Percentiles rank a stretch among this genome's conserved stretches.
Conservation (phyloP, 1,140 invertebrate genomes). For the Eulimnadia texana region DNA sequence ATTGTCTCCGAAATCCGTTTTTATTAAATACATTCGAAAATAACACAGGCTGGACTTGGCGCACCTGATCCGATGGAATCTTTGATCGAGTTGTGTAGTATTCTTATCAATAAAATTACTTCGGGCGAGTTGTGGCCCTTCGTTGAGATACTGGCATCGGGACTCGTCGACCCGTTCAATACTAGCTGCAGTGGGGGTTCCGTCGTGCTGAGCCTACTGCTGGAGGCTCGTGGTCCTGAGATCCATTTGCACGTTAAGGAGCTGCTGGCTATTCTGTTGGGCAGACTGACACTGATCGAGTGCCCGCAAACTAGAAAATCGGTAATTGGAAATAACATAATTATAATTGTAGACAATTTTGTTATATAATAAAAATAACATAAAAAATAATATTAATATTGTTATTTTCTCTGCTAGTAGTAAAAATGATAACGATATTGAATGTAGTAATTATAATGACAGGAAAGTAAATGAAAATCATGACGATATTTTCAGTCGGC, state of each 20-base stretch:
- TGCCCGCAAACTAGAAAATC: slow-evolving; percentile 3
- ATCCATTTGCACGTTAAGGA: slow-evolving; percentile 5
- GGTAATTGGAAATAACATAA: too few relatives aligned
- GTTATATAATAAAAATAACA: too few relatives aligned
- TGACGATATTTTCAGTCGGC: too few relatives aligned
- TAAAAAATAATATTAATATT: too few relatives aligned
- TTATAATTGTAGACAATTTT: too few relatives aligned
- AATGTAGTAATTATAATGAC: too few relatives aligned
- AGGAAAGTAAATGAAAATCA: too few relatives aligned
- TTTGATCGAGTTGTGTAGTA: background rate
- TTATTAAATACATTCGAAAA: background rate
- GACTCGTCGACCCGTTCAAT: background rate
- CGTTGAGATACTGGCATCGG: background rate
- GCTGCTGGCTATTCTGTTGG: background rate
- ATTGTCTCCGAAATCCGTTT: background rate
- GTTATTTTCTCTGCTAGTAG: too few relatives aligned
- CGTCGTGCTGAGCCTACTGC: background rate
- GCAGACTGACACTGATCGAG: background rate
- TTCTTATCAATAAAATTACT: background rate
- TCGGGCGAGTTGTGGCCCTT: slow-evolving; percentile 1
- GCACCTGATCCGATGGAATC: background rate
- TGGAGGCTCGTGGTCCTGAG: slow-evolving; percentile 3
- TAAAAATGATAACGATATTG: too few relatives aligned
- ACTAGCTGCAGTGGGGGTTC: slow-evolving; percentile 2
- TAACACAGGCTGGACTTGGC: background rate